These are phyloP conservation scores for Ornithoptera priamus DNA, from an alignment of 2,888 invertebrate species.

Conservation along the genomic window DNA sequence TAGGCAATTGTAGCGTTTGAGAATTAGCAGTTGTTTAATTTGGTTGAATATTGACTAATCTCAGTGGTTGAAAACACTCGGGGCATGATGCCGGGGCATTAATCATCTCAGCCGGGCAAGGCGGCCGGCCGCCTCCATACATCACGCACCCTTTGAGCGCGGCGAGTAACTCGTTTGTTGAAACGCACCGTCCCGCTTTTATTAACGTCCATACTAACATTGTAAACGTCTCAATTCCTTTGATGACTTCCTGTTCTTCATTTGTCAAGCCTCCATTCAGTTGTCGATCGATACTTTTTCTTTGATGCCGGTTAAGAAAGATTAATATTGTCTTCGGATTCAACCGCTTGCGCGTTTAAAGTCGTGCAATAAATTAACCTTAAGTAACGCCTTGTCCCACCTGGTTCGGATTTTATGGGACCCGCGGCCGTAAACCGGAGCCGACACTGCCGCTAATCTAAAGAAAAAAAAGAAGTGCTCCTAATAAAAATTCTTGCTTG, in stretches of 20 bases:
- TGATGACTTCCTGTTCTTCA: slow-evolving; percentile 67
- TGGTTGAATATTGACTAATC: slow-evolving; percentile 39
- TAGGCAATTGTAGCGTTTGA: slow-evolving; percentile 36
- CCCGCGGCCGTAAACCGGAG: slow-evolving; percentile 57
- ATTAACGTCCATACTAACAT: slow-evolving; percentile 61
- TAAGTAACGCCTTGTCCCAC: slow-evolving; percentile 73
- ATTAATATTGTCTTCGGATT: slow-evolving; percentile 71
- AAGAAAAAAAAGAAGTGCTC: slow-evolving; percentile 65
- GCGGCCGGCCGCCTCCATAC: slow-evolving; percentile 50
- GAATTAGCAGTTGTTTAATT: slow-evolving; percentile 55
- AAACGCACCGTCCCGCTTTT: slow-evolving; percentile 57
- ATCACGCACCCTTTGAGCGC: slow-evolving; percentile 63
- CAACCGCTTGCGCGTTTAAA: slow-evolving; percentile 53
- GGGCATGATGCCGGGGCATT: slow-evolving; percentile 52
- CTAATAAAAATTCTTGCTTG: slow-evolving; percentile 48
- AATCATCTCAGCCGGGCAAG: slow-evolving; percentile 61
- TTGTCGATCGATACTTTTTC: slow-evolving; percentile 38
- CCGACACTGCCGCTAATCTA: slow-evolving; percentile 49
- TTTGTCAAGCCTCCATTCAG: slow-evolving; percentile 45
- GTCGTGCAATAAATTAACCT: slow-evolving; percentile 76
- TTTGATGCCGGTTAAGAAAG: slow-evolving; percentile 64
- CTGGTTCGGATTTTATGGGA: slow-evolving; percentile 58
- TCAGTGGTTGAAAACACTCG: slow-evolving; percentile 39
- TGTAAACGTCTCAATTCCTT: slow-evolving; percentile 71
- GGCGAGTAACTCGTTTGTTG: slow-evolving; percentile 64